These are phyloP conservation scores for Halocynthia aurantium DNA, from an alignment of 23 tunicate genomes.

Conservation along the genomic window DNA sequence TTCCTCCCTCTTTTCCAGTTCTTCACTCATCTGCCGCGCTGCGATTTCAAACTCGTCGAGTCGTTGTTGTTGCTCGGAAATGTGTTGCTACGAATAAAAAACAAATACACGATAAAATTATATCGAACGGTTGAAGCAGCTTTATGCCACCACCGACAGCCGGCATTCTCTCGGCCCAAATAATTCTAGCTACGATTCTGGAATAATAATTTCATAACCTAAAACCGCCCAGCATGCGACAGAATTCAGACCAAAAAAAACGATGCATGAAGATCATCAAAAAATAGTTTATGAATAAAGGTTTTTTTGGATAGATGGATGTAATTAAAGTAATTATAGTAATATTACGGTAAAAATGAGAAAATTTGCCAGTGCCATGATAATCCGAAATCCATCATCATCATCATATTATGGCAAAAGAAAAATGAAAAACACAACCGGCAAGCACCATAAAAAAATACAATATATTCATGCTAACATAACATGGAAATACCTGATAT, in stretches of 20 bases:
- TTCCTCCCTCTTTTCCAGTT: constrained; percentile 68
- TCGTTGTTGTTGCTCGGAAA: constrained; percentile 78
- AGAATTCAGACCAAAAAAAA: too few species aligned
- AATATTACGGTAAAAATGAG: not conserved
- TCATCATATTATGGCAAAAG: not conserved
- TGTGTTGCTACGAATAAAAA: constrained; percentile 51
- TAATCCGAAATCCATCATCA: too few species aligned
- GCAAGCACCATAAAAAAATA: not conserved
- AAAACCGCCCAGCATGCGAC: too few species aligned
- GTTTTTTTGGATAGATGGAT: too few species aligned
- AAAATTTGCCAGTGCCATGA: not conserved
- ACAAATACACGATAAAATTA: constrained; percentile 4
- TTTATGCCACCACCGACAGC: too few species aligned
- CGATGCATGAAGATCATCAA: too few species aligned
- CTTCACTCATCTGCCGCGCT: constrained; percentile 82
- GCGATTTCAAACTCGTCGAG: constrained; percentile 85
- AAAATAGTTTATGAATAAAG: too few species aligned
- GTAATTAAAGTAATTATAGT: too few species aligned
- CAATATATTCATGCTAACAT: constrained; percentile 1
- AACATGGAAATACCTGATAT: constrained; percentile 68
- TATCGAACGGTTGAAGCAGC: too few species aligned
- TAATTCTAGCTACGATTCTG: too few species aligned
- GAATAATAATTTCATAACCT: too few species aligned
- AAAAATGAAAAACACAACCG: not conserved
- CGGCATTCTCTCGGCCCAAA: too few species aligned